phyloP scores from a whole-genome alignment of 2,797 vertebrate species.

The Lagothrix lagotricha region DNA sequence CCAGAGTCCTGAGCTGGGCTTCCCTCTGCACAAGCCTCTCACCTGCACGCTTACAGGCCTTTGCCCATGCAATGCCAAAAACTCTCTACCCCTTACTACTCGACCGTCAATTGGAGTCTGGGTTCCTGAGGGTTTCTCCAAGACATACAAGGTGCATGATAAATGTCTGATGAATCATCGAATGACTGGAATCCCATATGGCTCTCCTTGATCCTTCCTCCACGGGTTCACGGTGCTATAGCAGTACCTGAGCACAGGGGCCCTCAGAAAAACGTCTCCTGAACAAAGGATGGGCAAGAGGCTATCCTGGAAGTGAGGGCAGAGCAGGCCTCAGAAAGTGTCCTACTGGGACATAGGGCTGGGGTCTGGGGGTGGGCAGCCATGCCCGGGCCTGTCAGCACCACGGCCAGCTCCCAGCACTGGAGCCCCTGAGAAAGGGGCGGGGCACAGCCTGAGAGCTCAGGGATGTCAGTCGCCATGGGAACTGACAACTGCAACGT shows the following conservation, averaged over 20 bases:
- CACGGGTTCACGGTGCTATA: accelerated
- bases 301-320: not conserved
- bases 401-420: slow-evolving; percentile 63
- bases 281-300: not conserved
- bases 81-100: not conserved
- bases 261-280: not conserved
- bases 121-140: not conserved
- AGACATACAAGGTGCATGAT: not conserved
- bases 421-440: accelerated
- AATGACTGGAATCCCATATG: not conserved
- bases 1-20: not conserved
- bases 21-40: not conserved
- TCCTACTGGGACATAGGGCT: not conserved
- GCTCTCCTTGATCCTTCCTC: not conserved
- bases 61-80: not conserved
- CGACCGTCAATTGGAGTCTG: not conserved
- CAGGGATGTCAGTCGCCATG: not conserved
- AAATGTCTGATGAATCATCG: not conserved
- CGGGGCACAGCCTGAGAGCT: not conserved
- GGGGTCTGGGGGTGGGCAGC: not conserved
- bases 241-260: not conserved
- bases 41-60: not conserved
- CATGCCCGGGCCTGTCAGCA: slow-evolving; percentile 36
- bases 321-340: not conserved
- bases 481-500: not conserved